Evolutionary conservation across 2,797 vertebrate genomes (phyloP), one percentile per base, ranked within the genome.

Genomic region (Denticeps clupeoides): DNA sequence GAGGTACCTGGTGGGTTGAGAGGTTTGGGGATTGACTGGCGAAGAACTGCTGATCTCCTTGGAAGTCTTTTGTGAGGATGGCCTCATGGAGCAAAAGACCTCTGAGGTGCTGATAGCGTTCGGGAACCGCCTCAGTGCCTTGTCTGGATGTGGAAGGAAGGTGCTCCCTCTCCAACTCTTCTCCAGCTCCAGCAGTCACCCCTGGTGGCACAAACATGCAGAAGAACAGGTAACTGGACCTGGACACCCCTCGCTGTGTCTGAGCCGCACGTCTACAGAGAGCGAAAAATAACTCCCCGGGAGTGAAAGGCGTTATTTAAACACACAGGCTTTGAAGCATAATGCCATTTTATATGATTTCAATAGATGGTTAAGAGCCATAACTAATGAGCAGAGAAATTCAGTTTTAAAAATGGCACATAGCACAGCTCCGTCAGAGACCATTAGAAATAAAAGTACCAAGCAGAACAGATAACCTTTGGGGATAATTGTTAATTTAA

Each of bases 51-150:
- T 82, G 85, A 40, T 89, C 87, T 10, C 73, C 85, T 51, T 80
- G 72, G 48, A 87, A 89, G 58, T 81, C 74, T 42, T 82, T 83
- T 9, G 76, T 84, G 27, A 88, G 82, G 19, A 88, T 77, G 29
- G 79, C 78, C 53, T 89, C 84, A 0, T 86, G 87, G 47, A 91
- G 79, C 62, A 89, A 78, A 55, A 91, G 77, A 40, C 86, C 85
- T 55, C 83, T 80, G 51, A 90, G 68, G 0, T 85, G 79, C 22
- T 88, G 86, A 47, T 40, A 71, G 50, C 89, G 88, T 75, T 90
- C 84, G 51, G 88, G 84, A 42, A 89, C 64, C n/a, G n/a, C n/a
- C n/a, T 88, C 87, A 28, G 61, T 71, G 60, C 90, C 85, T 0
- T 70, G 82, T 0, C 75, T 82, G 0, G 82, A 79, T 23, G 81